Percentiles rank a stretch among this genome's conserved stretches.
phyloP scores from a whole-genome alignment of 1,140 invertebrate species.

The Lasioglossum baleicum region DNA sequence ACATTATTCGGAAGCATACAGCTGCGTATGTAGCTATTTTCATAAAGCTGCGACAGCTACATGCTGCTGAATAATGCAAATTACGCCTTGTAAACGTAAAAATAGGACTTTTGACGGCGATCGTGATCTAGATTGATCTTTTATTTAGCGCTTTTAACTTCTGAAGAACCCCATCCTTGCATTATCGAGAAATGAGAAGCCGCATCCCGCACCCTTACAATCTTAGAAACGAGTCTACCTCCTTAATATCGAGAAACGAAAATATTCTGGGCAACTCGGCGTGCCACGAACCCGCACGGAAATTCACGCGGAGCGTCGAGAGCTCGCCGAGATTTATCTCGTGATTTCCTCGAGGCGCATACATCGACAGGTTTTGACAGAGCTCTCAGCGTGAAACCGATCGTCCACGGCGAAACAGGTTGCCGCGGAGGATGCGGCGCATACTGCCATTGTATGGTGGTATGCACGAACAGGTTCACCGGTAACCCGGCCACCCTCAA shows the following conservation, averaged over 20 bases:
- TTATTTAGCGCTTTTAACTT: too few species aligned
- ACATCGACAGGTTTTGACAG: constrained; percentile 64
- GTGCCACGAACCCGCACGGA: not conserved
- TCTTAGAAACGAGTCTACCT: too few species aligned
- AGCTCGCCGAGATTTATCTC: constrained; percentile 3
- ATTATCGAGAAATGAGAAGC: too few species aligned
- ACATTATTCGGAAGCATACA: too few species aligned
- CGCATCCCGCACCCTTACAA: too few species aligned
- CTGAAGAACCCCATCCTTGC: too few species aligned
- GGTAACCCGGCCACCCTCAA: constrained; percentile 28
- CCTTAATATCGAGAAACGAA: not conserved
- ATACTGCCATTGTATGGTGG: not conserved
- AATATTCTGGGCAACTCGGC: not conserved
- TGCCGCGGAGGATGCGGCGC: constrained; percentile 37
- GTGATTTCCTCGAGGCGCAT: constrained; percentile 41
- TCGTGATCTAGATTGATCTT: too few species aligned
- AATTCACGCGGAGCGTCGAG: not conserved
- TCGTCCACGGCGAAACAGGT: constrained; percentile 45
- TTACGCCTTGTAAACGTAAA: too few species aligned
- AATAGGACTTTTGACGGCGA: too few species aligned
- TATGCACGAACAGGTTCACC: constrained; percentile 53
- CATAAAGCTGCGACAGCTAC: too few species aligned
- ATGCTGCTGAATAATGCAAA: too few species aligned
- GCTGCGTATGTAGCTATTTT: too few species aligned
- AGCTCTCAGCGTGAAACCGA: constrained; percentile 54